Evolutionary conservation across 2,888 invertebrate species (phyloP).

Genomic region (Amiota communis): DNA sequence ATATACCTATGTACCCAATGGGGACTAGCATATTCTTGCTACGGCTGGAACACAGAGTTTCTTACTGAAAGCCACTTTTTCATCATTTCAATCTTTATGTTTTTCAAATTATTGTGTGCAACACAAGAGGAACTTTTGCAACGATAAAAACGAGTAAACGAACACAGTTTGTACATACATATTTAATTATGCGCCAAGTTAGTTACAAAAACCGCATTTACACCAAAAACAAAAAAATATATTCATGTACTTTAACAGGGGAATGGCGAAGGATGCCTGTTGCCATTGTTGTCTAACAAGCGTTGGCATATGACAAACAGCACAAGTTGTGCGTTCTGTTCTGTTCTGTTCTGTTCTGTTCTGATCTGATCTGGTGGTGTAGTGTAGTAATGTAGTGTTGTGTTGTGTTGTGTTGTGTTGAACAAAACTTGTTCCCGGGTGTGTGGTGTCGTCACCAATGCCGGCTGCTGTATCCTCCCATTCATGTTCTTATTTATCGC

Average conservation of each 20-base stretch:
- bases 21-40: too few species aligned
- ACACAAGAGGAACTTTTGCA: conserved; percentile 20
- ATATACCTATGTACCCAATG: too few species aligned
- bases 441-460: conserved; percentile 13
- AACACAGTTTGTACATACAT: conserved; percentile 67
- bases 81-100: too few species aligned
- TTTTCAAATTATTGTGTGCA: too few species aligned
- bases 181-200: conserved; percentile 69
- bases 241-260: neutral
- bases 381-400: too few species aligned
- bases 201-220: conserved; percentile 47
- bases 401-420: neutral
- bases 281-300: conserved; percentile 37
- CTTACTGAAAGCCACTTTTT: too few species aligned
- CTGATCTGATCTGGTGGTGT: conserved; percentile 6
- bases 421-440: conserved; percentile 8
- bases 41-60: too few species aligned
- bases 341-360: conserved; percentile 44
- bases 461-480: neutral
- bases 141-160: neutral
- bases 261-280: too few species aligned
- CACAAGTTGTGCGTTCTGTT: conserved; percentile 56
- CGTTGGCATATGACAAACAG: conserved; percentile 67
- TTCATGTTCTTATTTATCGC: conserved; percentile 3
- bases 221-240: neutral